Evolutionary conservation across 2,797 vertebrate genomes (phyloP).

Genomic region (Cirrhinus molitorella): DNA sequence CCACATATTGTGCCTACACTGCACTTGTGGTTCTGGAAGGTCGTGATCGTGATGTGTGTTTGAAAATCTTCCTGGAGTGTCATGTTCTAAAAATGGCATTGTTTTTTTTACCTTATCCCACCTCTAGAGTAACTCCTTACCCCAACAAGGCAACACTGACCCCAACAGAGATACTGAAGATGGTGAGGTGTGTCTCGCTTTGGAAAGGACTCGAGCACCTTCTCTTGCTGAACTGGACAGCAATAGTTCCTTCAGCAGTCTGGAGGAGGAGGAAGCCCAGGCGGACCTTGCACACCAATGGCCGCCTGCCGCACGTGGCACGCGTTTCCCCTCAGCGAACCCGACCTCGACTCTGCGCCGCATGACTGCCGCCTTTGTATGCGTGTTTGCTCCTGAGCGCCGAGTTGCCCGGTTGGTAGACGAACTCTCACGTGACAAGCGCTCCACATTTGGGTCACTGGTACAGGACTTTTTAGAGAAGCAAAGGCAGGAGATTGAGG

Average conservation of each 20-base stretch:
- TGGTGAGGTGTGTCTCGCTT: slow-evolving; percentile 72
- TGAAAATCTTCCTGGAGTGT: not conserved
- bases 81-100: not conserved
- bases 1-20: slow-evolving; percentile 32
- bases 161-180: slow-evolving; percentile 60
- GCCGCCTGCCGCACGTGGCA: slow-evolving; percentile 70
- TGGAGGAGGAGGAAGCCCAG: slow-evolving; percentile 80
- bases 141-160: slow-evolving; percentile 55
- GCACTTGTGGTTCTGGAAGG: slow-evolving; percentile 22
- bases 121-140: slow-evolving; percentile 55
- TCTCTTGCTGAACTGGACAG: slow-evolving; percentile 87
- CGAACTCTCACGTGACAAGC: slow-evolving; percentile 80
- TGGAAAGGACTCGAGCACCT: slow-evolving; percentile 77
- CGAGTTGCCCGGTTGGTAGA: slow-evolving; percentile 80
- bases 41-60: slow-evolving; percentile 23
- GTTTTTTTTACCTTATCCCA: not conserved
- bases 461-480: slow-evolving; percentile 84
- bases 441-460: slow-evolving; percentile 81
- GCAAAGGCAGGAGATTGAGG: slow-evolving; percentile 74
- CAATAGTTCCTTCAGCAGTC: slow-evolving; percentile 89
- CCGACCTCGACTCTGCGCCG: slow-evolving; percentile 78
- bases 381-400: slow-evolving; percentile 87
- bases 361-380: slow-evolving; percentile 88
- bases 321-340: slow-evolving; percentile 49
- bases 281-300: slow-evolving; percentile 66